phyloP scores from a whole-genome alignment of 2,797 vertebrate species.

The Bufotes viridis region DNA sequence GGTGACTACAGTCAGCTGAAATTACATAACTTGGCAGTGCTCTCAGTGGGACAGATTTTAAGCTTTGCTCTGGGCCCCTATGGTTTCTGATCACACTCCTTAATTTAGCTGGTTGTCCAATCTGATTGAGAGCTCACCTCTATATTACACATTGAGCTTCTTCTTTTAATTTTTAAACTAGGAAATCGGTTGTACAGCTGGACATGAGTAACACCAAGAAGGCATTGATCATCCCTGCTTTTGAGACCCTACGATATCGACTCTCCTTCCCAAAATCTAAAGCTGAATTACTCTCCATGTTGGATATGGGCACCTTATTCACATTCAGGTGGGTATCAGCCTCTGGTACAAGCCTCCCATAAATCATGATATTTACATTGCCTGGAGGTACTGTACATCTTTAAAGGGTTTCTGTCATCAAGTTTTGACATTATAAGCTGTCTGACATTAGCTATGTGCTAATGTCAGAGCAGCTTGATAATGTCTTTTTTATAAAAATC shows the following conservation, averaged over 20 bases:
- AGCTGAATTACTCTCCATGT: conserved; percentile 94
- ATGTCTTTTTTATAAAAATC: too few species aligned
- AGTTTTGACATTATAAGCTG: too few species aligned
- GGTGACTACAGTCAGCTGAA: background rate
- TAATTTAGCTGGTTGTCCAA: background rate
- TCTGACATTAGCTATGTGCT: too few species aligned
- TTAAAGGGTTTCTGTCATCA: too few species aligned
- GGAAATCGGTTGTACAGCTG: conserved; percentile 93
- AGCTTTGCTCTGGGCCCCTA: background rate
- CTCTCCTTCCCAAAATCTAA: conserved; percentile 98
- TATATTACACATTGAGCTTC: background rate
- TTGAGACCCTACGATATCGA: conserved; percentile 94
- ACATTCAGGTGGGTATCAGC: conserved; percentile 87
- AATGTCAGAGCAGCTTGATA: too few species aligned
- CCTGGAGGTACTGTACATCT: too few species aligned
- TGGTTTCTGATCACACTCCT: background rate
- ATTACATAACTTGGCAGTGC: background rate
- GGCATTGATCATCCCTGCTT: conserved; percentile 94
- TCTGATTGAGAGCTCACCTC: too few species aligned
- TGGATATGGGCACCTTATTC: conserved; percentile 98
- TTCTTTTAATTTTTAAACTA: conserved; percentile 64
- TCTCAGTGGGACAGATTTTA: background rate
- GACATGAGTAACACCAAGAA: conserved; percentile 94
- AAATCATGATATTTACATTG: too few species aligned
- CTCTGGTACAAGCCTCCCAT: background rate